Evolutionary conservation across 2,113 vertebrate genomes (phyloP).

Genomic region (human): GRCh38 chr3:179168501-179169000

Average conservation of each 20-base stretch:
- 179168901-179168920: not conserved
- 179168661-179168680: not conserved
- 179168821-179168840: not conserved
- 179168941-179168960: not conserved
- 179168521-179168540: not conserved
- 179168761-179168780: conserved; percentile 11
- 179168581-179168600: not conserved
- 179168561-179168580: not conserved
- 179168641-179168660: not conserved
- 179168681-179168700: not conserved
- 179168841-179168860: not conserved
- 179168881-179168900: not conserved
- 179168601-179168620: not conserved
- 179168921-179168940: not conserved
- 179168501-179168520: not conserved
- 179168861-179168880: not conserved
- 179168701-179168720: not conserved
- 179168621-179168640: not conserved
- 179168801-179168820: not conserved
- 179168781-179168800: not conserved
- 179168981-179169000: not conserved
- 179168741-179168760: not conserved
- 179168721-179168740: not conserved
- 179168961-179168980: not conserved
- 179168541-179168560: conserved; percentile 2